Evolutionary conservation across 2,797 vertebrate species (phyloP), one percentile per base, ranked within the genome.

Genomic region (Labroides dimidiatus): DNA sequence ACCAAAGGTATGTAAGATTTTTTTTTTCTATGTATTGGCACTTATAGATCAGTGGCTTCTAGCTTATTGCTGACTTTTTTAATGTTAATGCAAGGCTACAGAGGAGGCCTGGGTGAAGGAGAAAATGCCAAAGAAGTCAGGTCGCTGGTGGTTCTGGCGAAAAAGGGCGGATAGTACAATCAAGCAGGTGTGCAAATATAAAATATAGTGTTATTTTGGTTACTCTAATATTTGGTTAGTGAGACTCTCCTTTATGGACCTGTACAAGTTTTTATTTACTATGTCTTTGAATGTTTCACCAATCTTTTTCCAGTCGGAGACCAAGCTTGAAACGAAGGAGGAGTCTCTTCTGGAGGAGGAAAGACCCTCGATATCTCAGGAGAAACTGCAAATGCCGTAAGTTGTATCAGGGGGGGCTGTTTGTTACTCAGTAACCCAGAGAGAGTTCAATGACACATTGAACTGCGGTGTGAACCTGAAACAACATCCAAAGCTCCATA

Each of bases 141-240:
- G 96, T 47, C 95, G 98, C 50, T 99, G 98, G 98, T 99, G 98
- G 98, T 99, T 99, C 92, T 99, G 97, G 97, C 92, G 97, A 69
- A 95, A 94, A 80, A 96, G 96, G 78, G 95, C 91, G 11, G 98
- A 99, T 68, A 96, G 95, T 86, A 94, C 96, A 92, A 92, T 95
- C 63, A 97, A 97, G 83, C 96, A 97, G 96, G 97, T 98, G 86
- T 68, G 73, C 5, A 47, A 0, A 24, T 59, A 23, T 13, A 50
- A n/a, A 58, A 39, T 2, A 6, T 6, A 1, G 1, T 33, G 30
- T 33, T 33, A 33, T 33, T 33, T 9, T 33, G 5, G 4, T n/a
- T 36, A 7, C 23, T 6, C 10, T 4, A 10, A 54, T 42, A 9
- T 19, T 37, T 54, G 57, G 57, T 41, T 5, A 11, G 4, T 4